Base-by-base conservation (phyloP, 2,113 vertebrate species). In the Daboia siamensis region DNA sequence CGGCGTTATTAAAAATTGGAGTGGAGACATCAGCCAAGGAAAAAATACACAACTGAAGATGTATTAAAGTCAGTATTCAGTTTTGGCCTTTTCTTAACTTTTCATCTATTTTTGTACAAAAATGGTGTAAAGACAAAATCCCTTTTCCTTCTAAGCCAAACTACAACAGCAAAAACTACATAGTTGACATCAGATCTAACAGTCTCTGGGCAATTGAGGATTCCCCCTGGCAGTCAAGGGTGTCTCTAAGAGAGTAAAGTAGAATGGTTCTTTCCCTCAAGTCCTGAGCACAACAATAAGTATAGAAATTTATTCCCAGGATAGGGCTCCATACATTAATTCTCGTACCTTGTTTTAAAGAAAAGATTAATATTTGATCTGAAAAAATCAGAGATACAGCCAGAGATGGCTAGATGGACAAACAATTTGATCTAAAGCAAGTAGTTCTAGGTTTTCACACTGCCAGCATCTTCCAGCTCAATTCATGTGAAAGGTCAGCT, bases 401-500 rank as follows among this genome's bases (percentile, higher is more conserved):
- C 74, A 80, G 33, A 8, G 15, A 80, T 33, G 33, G 17, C 33
- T 80, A 80, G 74, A 80, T 44, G 17, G 33, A 80, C 7, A 80
- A 80, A 44, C 7, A 80, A 80, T 54, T 9, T n/a, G 26, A 55
- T n/a, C 51, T 87, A 26, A 54, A 20, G 17, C 7, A 55, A 86
- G 51, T 51, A 54, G 12, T n/a, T 54, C n/a, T 54, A 51, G 55
- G 0, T 1, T 89, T 24, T 46, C 33, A 59, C 4, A 88, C n/a
- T 56, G 23, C 33, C 23, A 44, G 21, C 7, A 39, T 24, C 21
- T 13, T 24, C 33, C 21, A 12, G 33, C 21, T 12, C 21, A 57
- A 39, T 89, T 85, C 59, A 89, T 0, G n/a, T 51, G 95, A 96
- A 93, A 97, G 93, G 96, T 44, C 20, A 7, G 74, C n/a, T 80